Evolutionary conservation across 2,797 vertebrate species (phyloP).

Genomic region (Eupleurogrammus muticus): DNA sequence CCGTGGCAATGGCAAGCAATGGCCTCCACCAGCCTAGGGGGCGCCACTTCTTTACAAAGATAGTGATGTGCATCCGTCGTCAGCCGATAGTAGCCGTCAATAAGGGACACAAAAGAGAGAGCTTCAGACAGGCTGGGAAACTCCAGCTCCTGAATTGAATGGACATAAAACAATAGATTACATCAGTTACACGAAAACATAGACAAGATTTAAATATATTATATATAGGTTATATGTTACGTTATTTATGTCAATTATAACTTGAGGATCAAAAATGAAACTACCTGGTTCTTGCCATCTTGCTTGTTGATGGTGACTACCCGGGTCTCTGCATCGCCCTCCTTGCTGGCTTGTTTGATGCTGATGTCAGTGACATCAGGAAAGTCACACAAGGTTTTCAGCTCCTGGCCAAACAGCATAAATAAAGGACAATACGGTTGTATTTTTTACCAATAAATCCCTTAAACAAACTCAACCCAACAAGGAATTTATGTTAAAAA

Average conservation of each 20-base stretch:
- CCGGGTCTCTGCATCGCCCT: slow-evolving; percentile 89
- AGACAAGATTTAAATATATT: too few species aligned
- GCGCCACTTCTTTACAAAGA: slow-evolving; percentile 96
- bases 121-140: slow-evolving; percentile 91
- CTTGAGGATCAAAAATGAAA: slow-evolving; percentile 15
- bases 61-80: slow-evolving; percentile 96
- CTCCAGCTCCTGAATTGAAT: slow-evolving; percentile 89
- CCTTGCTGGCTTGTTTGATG: slow-evolving; percentile 94
- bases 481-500: neutral
- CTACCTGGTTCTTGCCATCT: slow-evolving; percentile 94
- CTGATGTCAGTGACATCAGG: slow-evolving; percentile 95
- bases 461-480: neutral
- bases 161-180: neutral
- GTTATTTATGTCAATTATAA: too few species aligned
- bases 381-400: slow-evolving; percentile 95
- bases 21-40: slow-evolving; percentile 91
- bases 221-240: neutral
- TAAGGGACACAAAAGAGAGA: slow-evolving; percentile 93
- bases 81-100: slow-evolving; percentile 97
- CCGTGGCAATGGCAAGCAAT: slow-evolving; percentile 94
- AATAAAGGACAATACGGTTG: neutral
- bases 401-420: slow-evolving; percentile 77
- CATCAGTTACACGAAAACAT: neutral
- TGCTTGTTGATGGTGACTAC: slow-evolving; percentile 96
- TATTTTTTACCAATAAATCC: neutral